These are phyloP conservation scores for Apamea crenata DNA, from an alignment of 2,888 invertebrate species.

Conservation along the genomic window DNA sequence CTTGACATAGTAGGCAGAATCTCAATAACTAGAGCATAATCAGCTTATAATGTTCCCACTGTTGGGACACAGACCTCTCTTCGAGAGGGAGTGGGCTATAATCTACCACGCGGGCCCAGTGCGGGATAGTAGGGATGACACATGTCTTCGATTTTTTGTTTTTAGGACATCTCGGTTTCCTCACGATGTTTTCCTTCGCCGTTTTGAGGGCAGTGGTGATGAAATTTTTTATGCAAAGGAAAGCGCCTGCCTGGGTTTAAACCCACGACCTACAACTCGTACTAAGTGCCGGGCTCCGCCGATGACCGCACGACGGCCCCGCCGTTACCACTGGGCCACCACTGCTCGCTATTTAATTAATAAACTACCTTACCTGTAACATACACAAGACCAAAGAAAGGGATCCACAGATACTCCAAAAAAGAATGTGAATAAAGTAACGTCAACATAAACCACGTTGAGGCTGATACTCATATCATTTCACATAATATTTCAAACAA, in stretches of 20 bases:
- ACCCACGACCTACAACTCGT: too few species aligned
- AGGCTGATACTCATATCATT: constrained; percentile 77
- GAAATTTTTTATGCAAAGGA: too few species aligned
- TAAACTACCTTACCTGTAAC: background rate
- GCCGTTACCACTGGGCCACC: background rate
- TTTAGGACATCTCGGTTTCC: too few species aligned
- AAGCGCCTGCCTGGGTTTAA: too few species aligned
- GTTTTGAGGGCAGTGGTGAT: too few species aligned
- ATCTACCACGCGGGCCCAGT: background rate
- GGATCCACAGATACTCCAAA: background rate
- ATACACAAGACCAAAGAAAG: constrained; percentile 4
- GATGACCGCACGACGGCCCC: too few species aligned
- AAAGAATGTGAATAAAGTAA: constrained; percentile 42
- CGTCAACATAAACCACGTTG: constrained; percentile 41
- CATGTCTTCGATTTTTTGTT: too few species aligned
- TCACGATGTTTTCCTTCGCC: too few species aligned
- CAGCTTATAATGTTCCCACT: background rate
- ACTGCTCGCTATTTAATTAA: background rate
- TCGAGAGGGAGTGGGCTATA: background rate
- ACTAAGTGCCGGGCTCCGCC: background rate
- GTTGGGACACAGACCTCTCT: background rate
- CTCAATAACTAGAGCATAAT: background rate
- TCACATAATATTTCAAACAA: constrained; percentile 82
- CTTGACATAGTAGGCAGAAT: background rate
- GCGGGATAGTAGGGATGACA: too few species aligned